Conservation (phyloP, 2,888 invertebrate genomes). For the Oxycera nigricornis region DNA sequence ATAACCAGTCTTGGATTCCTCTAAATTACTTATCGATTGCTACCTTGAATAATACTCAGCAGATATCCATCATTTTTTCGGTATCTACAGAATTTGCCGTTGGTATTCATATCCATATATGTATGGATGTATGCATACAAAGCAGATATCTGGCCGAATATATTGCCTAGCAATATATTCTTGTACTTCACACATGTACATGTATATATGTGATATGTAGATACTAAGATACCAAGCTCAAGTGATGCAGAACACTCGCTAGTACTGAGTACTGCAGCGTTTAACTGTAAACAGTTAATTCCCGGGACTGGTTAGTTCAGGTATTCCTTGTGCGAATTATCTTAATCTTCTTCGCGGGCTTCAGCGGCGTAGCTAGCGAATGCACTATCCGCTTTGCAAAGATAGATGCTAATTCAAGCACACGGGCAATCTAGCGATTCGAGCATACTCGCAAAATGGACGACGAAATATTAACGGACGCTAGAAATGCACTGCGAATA, state of each 20-base stretch:
- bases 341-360: constrained; percentile 7
- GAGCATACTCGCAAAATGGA: not conserved
- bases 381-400: not conserved
- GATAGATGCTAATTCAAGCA: not conserved
- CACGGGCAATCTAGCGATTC: not conserved
- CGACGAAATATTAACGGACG: not conserved
- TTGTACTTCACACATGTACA: no score
- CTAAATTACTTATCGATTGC: not conserved
- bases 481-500: not conserved
- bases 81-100: not conserved
- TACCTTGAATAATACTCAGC: not conserved
- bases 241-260: constrained; percentile 1
- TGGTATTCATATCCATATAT: no score
- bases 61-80: not conserved
- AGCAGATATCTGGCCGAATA: no score
- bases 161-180: no score
- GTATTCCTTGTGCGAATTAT: constrained; percentile 5
- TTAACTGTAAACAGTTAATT: constrained; percentile 43
- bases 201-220: no score
- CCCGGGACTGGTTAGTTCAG: constrained; percentile 41
- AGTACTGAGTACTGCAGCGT: constrained; percentile 31
- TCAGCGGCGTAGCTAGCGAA: not conserved
- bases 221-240: no score
- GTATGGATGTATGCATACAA: no score
- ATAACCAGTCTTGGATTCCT: not conserved